Conservation (phyloP, 2,888 invertebrate species). For the Aporophyla lueneburgensis region DNA sequence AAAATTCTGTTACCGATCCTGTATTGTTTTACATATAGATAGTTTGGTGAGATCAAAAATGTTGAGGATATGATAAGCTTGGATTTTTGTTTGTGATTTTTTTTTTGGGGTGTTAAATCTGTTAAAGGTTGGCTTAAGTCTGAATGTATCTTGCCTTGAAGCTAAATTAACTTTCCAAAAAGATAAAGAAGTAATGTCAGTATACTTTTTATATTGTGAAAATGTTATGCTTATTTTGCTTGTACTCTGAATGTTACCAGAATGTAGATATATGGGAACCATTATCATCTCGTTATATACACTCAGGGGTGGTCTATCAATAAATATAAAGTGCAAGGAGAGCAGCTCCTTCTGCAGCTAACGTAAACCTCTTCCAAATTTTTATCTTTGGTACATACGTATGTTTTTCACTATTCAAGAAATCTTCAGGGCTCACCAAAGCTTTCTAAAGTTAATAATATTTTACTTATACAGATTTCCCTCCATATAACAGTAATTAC, state of each 20-base stretch:
- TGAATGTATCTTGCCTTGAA: slow-evolving; percentile 6
- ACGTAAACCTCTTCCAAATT: not conserved
- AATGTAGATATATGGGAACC: not conserved
- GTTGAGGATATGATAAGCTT: slow-evolving; percentile 32
- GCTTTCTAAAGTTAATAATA: not conserved
- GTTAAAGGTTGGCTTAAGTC: not conserved
- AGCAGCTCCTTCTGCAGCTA: no score
- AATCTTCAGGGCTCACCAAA: not conserved
- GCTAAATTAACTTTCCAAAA: not conserved
- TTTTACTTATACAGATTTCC: fast-evolving
- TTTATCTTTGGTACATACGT: no score
- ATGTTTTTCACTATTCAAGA: not conserved
- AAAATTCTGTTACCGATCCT: slow-evolving; percentile 62
- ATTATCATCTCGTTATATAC: not conserved
- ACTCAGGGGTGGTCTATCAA: not conserved
- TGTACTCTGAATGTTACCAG: not conserved
- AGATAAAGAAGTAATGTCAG: not conserved
- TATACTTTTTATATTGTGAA: not conserved
- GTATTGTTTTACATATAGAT: slow-evolving; percentile 59
- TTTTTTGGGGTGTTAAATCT: slow-evolving; percentile 11
- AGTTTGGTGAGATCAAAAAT: slow-evolving; percentile 54
- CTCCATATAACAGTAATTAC: no score
- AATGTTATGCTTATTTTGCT: not conserved
- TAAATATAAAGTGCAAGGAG: not conserved
- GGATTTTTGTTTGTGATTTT: slow-evolving; percentile 5